phyloP scores from a whole-genome alignment of 1,140 invertebrate genomes.

The Ditylenchus dipsaci region DNA sequence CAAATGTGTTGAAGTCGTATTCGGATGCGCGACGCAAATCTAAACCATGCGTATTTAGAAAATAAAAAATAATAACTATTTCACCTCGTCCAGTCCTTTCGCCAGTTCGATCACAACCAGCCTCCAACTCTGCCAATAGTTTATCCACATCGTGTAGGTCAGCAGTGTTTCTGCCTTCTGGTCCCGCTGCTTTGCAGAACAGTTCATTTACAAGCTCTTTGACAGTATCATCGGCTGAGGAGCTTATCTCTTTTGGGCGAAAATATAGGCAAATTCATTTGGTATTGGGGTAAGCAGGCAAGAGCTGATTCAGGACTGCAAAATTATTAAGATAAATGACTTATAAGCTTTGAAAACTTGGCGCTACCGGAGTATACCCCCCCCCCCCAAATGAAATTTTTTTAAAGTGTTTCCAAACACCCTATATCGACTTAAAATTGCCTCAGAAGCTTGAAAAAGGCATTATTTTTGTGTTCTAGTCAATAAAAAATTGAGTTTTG shows the following conservation, averaged over 20 bases:
- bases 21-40: background rate
- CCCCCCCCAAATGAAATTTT: no score
- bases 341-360: no score
- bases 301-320: background rate
- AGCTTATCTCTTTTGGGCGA: background rate
- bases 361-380: no score
- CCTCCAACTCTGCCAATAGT: background rate
- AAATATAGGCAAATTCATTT: background rate
- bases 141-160: background rate
- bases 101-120: background rate
- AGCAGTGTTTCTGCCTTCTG: background rate
- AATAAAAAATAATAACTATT: no score
- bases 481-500: no score
- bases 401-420: no score
- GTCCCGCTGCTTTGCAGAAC: background rate
- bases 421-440: no score
- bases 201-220: background rate
- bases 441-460: no score
- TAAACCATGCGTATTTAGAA: background rate
- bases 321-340: no score
- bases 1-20: conserved; percentile 17
- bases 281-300: background rate
- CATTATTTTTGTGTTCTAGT: no score
- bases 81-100: no score
- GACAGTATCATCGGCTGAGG: background rate